Conservation (phyloP, 2,113 vertebrate genomes). For the Notarius lentiginosus region DNA sequence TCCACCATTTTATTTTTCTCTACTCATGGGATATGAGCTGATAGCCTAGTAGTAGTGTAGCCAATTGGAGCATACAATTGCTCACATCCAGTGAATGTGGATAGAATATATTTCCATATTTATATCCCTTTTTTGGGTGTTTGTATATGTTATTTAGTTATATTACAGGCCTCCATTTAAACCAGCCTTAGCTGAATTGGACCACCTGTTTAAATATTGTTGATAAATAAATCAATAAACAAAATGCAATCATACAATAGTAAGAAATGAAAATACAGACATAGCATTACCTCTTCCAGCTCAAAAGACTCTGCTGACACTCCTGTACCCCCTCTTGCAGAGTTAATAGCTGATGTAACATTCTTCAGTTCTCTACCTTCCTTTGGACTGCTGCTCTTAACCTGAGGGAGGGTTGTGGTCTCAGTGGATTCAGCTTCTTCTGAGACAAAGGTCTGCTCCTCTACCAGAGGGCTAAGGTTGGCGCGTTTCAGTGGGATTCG, state of each 20-base stretch:
- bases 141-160: too few relatives aligned
- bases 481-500: conserved; percentile 37
- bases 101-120: too few relatives aligned
- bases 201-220: too few relatives aligned
- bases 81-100: too few relatives aligned
- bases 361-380: conserved; percentile 37
- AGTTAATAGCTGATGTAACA: neutral
- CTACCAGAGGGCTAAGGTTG: conserved; percentile 56
- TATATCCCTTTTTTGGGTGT: too few relatives aligned
- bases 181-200: too few relatives aligned
- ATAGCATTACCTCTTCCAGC: conserved; percentile 66
- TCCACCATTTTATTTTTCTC: too few relatives aligned
- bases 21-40: too few relatives aligned
- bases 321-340: conserved; percentile 47
- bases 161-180: too few relatives aligned
- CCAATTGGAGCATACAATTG: too few relatives aligned
- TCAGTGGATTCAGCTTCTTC: conserved; percentile 16
- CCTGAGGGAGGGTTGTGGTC: neutral
- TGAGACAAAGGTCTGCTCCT: conserved; percentile 53
- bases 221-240: neutral
- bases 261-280: neutral
- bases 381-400: conserved; percentile 8
- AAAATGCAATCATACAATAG: neutral
- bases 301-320: conserved; percentile 60
- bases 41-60: too few relatives aligned